phyloP scores from a whole-genome alignment of 2,113 vertebrate genomes.

The cattle (Bos taurus) region ARS-UCD2.0 NC_037351.1:51234001-51234500 shows the following conservation, averaged over 20 bases:
- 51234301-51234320: not conserved
- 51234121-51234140: conserved; percentile 61
- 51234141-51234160: conserved; percentile 66
- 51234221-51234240: conserved; percentile 37
- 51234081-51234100: conserved; percentile 49
- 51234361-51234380: not conserved
- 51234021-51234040: conserved; percentile 20
- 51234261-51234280: conserved; percentile 35
- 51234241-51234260: conserved; percentile 29
- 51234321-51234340: not conserved
- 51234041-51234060: conserved; percentile 44
- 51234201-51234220: conserved; percentile 53
- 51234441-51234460: not conserved
- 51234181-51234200: conserved; percentile 43
- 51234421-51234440: not conserved
- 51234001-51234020: not conserved
- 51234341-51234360: not conserved
- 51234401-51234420: not conserved
- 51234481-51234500: not conserved
- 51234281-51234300: not conserved
- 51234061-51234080: conserved; percentile 19
- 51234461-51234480: not conserved
- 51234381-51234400: accelerated
- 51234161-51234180: conserved; percentile 41
- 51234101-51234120: conserved; percentile 54